Evolutionary conservation across 2,888 invertebrate genomes (phyloP).

Genomic region (Ophonus ardosiacus): DNA sequence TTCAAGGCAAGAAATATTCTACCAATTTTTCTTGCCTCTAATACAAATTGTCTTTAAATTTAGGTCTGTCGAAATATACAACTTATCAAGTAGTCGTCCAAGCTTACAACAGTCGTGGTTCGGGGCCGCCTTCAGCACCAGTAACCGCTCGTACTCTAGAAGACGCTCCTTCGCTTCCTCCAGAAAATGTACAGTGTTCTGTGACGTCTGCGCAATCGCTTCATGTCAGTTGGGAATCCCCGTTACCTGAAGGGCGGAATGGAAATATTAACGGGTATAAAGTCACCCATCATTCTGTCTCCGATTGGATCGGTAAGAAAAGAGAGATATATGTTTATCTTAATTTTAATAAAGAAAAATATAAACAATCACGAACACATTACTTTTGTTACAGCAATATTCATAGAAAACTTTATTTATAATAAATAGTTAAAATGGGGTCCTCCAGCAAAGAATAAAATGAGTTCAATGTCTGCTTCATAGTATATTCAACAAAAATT

Average conservation of each 20-base stretch:
- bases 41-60: background rate
- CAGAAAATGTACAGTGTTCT: constrained; percentile 89
- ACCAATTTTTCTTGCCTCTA: background rate
- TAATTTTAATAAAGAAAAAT: background rate
- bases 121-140: constrained; percentile 90
- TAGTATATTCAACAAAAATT: too few species aligned
- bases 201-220: constrained; percentile 90
- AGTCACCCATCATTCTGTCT: constrained; percentile 87
- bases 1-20: constrained; percentile 76
- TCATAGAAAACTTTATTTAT: too few species aligned
- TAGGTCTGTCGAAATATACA: constrained; percentile 87
- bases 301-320: constrained; percentile 87
- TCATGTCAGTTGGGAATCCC: constrained; percentile 91
- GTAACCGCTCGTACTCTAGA: constrained; percentile 89
- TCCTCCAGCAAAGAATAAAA: too few species aligned
- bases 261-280: constrained; percentile 91
- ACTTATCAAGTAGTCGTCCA: constrained; percentile 90
- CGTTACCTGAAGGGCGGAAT: constrained; percentile 88
- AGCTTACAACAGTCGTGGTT: constrained; percentile 91
- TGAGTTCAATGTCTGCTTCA: too few species aligned
- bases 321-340: background rate
- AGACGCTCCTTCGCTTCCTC: constrained; percentile 92
- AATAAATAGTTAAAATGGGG: too few species aligned
- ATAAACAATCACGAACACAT: too few species aligned
- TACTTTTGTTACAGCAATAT: too few species aligned